A percentile compares a stretch with the other conserved stretches of the same genome.
Conservation (phyloP, 2,888 invertebrate genomes). For the Brassicogethes aeneus region DNA sequence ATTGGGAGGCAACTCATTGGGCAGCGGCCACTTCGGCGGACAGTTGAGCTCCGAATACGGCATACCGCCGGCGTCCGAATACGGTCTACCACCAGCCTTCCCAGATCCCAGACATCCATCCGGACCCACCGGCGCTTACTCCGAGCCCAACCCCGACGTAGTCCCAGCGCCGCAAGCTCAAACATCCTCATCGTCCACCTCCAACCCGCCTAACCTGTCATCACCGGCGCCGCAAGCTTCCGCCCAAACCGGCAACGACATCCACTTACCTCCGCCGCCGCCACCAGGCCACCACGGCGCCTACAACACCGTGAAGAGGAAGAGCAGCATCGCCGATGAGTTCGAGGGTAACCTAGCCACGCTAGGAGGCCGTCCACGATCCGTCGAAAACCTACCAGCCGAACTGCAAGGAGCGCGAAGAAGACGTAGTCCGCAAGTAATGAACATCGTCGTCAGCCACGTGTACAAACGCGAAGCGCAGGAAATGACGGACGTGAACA, state of each 20-base stretch:
- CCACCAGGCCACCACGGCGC: conserved; percentile 70
- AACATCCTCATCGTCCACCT: conserved; percentile 60
- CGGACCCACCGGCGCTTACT: conserved; percentile 73
- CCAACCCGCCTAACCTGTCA: conserved; percentile 52
- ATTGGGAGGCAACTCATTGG: conserved; percentile 30
- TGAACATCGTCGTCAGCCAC: conserved; percentile 54
- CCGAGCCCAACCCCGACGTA: conserved; percentile 71
- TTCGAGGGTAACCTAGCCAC: conserved; percentile 71
- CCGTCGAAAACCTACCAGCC: conserved; percentile 75
- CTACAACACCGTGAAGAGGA: conserved; percentile 78
- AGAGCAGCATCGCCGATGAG: conserved; percentile 59
- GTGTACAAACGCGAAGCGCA: conserved; percentile 80
- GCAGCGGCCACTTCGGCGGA: conserved; percentile 38
- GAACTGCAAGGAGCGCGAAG: conserved; percentile 67
- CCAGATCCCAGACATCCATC: conserved; percentile 84
- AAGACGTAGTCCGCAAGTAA: conserved; percentile 50
- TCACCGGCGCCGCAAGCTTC: conserved; percentile 45
- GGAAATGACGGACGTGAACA: conserved; percentile 88
- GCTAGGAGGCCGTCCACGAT: conserved; percentile 78
- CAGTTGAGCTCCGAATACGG: conserved; percentile 56
- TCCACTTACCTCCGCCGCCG: conserved; percentile 76
- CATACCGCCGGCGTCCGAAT: conserved; percentile 57
- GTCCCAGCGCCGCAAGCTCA: conserved; percentile 77
- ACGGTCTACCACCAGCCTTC: conserved; percentile 71
- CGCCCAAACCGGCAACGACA: conserved; percentile 52